Base-by-base conservation (phyloP, 2,113 vertebrate genomes). In the Chaetops frenatus region DNA sequence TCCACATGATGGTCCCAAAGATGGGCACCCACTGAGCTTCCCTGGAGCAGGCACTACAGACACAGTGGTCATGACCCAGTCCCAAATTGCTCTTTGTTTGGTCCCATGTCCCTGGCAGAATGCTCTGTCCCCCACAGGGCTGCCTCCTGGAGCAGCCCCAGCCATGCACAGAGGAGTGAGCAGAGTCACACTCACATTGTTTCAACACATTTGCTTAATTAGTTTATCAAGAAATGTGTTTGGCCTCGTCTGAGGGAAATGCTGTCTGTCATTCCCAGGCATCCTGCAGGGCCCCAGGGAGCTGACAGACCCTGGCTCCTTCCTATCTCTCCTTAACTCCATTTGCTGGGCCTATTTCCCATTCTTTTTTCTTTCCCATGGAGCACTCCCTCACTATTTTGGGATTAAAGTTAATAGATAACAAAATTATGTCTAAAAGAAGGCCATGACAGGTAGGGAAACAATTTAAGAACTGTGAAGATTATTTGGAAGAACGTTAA, bases 191-290 rank as follows among this genome's bases (percentile, higher is more conserved):
- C 81, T 94, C 86, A 23, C 61, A 67, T 94, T 67, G 88, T 92
- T 96, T 97, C 97, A 95, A 95, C 97, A 95, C 96, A 92, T 97
- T 97, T 94, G 74, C 95, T 93, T 96, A 96, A 97, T 96, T 94
- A 89, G 91, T 95, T 97, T 96, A 97, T 97, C 96, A 89, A 93
- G 94, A 96, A 93, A 77, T 53, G 91, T 91, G 90, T 94, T 94
- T 96, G 96, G 92, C 95, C 56, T 66, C 5, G 1, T 95, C 95
- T 97, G 96, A 94, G 81, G 94, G 86, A 97, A 97, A 97, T 96
- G 90, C 72, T 91, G 94, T 87, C 91, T 96, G 97, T 95, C 94
- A 69, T 81, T 89, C 64, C 58, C 92, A 94, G 92, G 92, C 88
- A 90, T 73, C 86, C 91, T 88, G 90, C 74, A 1, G 83, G 94